Evolutionary conservation across 2,113 vertebrate genomes (phyloP).

Genomic region (Proterorhinus semilunaris): DNA sequence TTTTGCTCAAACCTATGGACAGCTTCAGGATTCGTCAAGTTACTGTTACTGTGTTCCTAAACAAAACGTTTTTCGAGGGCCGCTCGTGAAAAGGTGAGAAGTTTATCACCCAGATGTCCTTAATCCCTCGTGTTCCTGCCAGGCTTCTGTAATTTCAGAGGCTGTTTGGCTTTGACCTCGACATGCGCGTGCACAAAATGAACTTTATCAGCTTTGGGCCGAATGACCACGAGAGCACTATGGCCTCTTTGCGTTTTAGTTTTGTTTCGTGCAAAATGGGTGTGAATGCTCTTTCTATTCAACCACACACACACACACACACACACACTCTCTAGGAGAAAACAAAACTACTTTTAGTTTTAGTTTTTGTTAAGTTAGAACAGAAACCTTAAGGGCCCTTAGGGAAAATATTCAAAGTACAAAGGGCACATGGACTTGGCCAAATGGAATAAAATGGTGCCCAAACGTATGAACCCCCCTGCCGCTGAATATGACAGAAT

Average conservation of each 20-base stretch:
- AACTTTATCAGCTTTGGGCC: conserved; percentile 4
- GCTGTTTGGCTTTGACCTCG: conserved; percentile 17
- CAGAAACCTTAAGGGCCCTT: too few relatives aligned
- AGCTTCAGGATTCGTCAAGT: neutral
- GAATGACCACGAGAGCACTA: neutral
- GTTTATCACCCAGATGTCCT: neutral
- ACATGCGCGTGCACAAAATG: neutral
- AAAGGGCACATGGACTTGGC: too few relatives aligned
- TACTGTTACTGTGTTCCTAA: neutral
- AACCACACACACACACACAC: too few relatives aligned
- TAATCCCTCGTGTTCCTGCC: neutral
- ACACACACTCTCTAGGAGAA: too few relatives aligned
- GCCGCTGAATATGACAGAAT: neutral
- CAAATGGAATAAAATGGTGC: too few relatives aligned
- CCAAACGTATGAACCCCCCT: too few relatives aligned
- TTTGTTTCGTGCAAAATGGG: too few relatives aligned
- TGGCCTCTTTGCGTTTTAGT: neutral
- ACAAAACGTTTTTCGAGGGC: conserved; percentile 11
- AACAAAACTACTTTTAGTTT: too few relatives aligned
- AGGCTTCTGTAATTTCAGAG: conserved; percentile 49
- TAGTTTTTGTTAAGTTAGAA: too few relatives aligned
- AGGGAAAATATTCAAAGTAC: too few relatives aligned
- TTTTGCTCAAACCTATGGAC: too few relatives aligned
- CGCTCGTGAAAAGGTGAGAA: neutral
- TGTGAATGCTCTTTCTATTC: neutral